These are phyloP conservation scores for Phoebastria nigripes DNA, from an alignment of 2,797 vertebrate species.

Conservation along the genomic window DNA sequence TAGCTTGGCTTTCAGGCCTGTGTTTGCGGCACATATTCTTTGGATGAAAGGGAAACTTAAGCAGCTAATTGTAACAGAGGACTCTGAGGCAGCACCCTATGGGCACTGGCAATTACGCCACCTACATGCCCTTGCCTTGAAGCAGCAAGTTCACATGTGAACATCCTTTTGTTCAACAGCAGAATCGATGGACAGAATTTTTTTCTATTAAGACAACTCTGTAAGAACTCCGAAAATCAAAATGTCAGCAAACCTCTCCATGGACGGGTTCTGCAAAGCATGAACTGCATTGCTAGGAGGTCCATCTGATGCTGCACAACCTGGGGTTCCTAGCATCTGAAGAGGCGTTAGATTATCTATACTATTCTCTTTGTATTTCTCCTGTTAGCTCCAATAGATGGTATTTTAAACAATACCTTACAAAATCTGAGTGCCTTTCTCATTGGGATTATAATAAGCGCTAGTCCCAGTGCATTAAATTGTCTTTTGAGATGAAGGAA, in stretches of 20 bases:
- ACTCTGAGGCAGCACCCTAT: rapidly evolving
- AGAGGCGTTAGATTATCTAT: background rate
- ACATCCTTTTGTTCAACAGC: background rate
- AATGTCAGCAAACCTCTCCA: background rate
- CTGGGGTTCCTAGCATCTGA: background rate
- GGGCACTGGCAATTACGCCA: background rate
- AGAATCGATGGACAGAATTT: background rate
- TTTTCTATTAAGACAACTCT: background rate
- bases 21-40: background rate
- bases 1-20: background rate
- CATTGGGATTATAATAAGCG: background rate
- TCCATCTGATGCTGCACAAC: background rate
- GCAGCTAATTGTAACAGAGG: background rate
- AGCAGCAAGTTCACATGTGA: background rate
- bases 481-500: background rate
- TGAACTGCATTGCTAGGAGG: background rate
- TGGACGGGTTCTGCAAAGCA: background rate
- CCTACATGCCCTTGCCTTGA: rapidly evolving
- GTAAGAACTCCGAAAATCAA: background rate
- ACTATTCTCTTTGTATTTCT: background rate
- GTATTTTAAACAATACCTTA: background rate
- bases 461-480: background rate
- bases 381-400: background rate
- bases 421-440: background rate
- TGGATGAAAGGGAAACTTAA: background rate